These are phyloP conservation scores for Papilio xuthus DNA, from an alignment of 1,140 invertebrate genomes.

Conservation along the genomic window DNA sequence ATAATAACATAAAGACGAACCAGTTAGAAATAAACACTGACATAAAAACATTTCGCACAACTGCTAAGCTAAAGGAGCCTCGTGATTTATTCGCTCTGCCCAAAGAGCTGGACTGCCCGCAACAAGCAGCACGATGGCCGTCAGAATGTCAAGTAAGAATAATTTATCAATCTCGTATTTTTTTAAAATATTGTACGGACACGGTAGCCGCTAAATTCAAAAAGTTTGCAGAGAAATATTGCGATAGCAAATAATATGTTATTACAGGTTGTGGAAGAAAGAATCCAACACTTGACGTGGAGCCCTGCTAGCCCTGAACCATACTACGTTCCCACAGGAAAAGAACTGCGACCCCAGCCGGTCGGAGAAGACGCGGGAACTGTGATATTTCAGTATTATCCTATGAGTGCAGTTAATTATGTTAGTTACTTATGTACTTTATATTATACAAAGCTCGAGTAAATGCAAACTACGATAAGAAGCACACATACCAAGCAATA, in stretches of 20 bases:
- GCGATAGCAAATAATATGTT: background rate
- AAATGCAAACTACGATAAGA: background rate
- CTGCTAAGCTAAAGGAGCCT: conserved; percentile 85
- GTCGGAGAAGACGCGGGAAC: conserved; percentile 92
- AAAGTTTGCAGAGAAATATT: too few relatives aligned
- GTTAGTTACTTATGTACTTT: conserved; percentile 82
- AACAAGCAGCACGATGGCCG: conserved; percentile 92
- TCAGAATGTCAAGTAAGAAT: conserved; percentile 90
- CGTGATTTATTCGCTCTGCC: conserved; percentile 86
- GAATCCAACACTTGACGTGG: conserved; percentile 89
- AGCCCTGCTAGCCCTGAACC: conserved; percentile 88
- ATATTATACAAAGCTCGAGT: background rate
- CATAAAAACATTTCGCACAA: conserved; percentile 82
- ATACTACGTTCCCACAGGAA: conserved; percentile 89
- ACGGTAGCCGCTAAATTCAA: background rate
- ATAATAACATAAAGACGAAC: conserved; percentile 84
- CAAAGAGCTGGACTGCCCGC: conserved; percentile 86
- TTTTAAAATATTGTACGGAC: background rate
- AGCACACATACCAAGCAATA: background rate
- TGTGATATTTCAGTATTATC: conserved; percentile 93
- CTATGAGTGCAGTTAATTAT: conserved; percentile 93
- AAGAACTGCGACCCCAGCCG: conserved; percentile 91
- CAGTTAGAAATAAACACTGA: conserved; percentile 86
- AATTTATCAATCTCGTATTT: conserved; percentile 3
- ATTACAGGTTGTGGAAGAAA: conserved; percentile 91